Percentiles rank a stretch among this genome's conserved stretches.
phyloP scores from a whole-genome alignment of 2,797 vertebrate species.

The Parauchenoglanis punctatus region DNA sequence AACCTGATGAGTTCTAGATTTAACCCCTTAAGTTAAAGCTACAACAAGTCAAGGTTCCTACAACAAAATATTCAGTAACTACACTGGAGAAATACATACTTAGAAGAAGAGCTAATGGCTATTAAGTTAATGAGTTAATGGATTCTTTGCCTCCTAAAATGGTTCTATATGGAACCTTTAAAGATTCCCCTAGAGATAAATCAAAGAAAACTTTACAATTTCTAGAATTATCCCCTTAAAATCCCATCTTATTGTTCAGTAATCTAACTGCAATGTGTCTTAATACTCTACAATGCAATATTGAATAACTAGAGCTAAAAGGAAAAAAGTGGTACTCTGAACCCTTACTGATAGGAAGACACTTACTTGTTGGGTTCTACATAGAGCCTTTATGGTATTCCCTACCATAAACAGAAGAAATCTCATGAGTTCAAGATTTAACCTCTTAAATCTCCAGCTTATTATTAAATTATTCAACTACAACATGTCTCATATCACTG shows the following conservation, averaged over 20 bases:
- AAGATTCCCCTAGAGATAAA: background rate
- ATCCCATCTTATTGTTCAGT: background rate
- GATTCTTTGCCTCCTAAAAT: background rate
- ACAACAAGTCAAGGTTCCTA: too few relatives aligned
- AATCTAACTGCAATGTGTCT: background rate
- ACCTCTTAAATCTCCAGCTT: background rate
- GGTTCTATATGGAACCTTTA: background rate
- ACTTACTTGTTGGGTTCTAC: background rate
- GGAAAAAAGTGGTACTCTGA: background rate
- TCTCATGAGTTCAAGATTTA: background rate
- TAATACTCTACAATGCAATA: background rate
- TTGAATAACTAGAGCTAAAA: background rate
- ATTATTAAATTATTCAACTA: background rate
- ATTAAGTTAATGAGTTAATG: background rate
- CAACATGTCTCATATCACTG: background rate
- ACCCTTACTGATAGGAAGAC: background rate
- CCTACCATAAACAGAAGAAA: background rate
- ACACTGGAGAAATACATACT: too few relatives aligned
- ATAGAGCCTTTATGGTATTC: background rate
- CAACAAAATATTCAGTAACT: background rate
- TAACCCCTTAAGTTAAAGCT: background rate
- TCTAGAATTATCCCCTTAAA: background rate
- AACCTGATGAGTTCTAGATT: background rate
- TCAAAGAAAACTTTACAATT: background rate
- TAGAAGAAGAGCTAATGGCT: background rate